Conservation (phyloP, 2,113 vertebrate genomes). For the Petromus typicus region DNA sequence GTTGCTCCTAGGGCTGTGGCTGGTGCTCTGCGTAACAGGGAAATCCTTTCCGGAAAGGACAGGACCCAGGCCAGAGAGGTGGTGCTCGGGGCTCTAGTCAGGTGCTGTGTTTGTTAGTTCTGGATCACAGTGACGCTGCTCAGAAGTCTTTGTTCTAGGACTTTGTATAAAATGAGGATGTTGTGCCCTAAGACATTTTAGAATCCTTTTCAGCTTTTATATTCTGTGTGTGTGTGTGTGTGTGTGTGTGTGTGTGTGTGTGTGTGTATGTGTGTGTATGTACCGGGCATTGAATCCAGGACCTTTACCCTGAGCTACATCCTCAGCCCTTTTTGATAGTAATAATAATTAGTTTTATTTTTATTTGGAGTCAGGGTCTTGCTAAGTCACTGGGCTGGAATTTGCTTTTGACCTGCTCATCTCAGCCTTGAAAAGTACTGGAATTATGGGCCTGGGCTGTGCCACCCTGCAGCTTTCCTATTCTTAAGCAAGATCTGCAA, state of each 20-base stretch:
- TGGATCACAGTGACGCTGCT: background rate
- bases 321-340: background rate
- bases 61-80: background rate
- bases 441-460: background rate
- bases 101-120: background rate
- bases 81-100: background rate
- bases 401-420: background rate
- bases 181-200: background rate
- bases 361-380: background rate
- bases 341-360: background rate
- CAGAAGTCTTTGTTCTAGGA: background rate
- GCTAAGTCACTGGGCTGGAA: background rate
- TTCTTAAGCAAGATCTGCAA: background rate
- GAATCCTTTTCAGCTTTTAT: background rate
- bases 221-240: background rate
- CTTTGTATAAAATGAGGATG: background rate
- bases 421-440: background rate
- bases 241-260: background rate
- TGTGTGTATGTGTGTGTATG: background rate
- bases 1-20: background rate
- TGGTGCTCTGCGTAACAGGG: background rate
- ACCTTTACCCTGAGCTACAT: background rate
- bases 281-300: background rate
- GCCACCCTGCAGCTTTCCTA: background rate
- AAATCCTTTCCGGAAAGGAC: background rate